Percentiles rank a stretch among this genome's conserved stretches.
Conservation (phyloP, 2,888 invertebrate genomes). For the Endomychus coccineus region DNA sequence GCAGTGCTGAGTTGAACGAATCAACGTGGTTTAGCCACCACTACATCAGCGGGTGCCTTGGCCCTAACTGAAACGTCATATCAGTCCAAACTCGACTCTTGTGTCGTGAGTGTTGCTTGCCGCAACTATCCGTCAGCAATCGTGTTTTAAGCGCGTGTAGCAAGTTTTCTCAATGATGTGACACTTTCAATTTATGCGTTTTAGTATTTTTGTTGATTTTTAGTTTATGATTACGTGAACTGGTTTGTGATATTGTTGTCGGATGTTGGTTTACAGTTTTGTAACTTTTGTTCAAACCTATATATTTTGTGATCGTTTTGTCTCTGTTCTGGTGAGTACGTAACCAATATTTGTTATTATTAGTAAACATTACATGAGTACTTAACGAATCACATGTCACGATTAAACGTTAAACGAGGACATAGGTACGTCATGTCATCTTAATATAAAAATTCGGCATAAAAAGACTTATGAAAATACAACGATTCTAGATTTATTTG, state of each 20-base stretch:
- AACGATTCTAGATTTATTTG: too few species aligned
- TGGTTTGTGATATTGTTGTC: not conserved
- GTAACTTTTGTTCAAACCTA: not conserved
- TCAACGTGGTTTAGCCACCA: slow-evolving; percentile 37
- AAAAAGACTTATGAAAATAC: too few species aligned
- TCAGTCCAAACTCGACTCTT: slow-evolving; percentile 32
- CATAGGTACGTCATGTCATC: too few species aligned
- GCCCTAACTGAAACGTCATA: slow-evolving; percentile 26
- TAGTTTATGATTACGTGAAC: slow-evolving; percentile 8
- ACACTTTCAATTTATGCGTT: slow-evolving; percentile 21
- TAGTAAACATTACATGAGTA: too few species aligned
- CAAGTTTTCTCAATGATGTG: slow-evolving; percentile 27
- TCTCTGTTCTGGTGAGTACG: too few species aligned
- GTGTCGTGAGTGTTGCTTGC: slow-evolving; percentile 24
- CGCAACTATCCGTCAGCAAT: too few species aligned
- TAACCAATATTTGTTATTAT: too few species aligned
- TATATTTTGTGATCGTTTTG: too few species aligned
- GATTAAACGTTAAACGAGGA: too few species aligned
- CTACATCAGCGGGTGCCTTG: slow-evolving; percentile 30
- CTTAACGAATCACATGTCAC: too few species aligned
- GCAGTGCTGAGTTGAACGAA: slow-evolving; percentile 38
- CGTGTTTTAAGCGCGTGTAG: slow-evolving; percentile 8
- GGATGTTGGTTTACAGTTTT: not conserved
- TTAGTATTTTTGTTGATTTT: slow-evolving; percentile 25
- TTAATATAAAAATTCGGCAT: too few species aligned